Base-by-base conservation (phyloP, 2,797 vertebrate genomes). In the Darevskia nairensis region DNA sequence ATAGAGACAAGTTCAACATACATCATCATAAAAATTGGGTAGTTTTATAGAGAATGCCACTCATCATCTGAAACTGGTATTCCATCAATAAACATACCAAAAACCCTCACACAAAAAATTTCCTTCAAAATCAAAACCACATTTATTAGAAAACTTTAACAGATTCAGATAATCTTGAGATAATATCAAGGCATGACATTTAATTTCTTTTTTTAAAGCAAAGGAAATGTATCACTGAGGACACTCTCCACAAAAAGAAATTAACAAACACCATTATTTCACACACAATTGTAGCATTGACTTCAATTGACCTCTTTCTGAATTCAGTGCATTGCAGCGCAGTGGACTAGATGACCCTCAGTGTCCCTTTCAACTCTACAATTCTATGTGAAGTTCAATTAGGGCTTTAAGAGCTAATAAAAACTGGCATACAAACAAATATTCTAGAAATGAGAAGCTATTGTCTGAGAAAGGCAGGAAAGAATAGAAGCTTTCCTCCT, bases 331-430 rank as follows among this genome's bases (percentile, higher is more conserved):
- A 55, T 55, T 55, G 50, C 13, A 55, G 13, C 50, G 13, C 50
- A 55, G 13, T 55, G 50, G 50, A 55, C 50, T 55, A 55, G 13
- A 55, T 15, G 50, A 55, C 50, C 50, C 50, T 4, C 50, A 15
- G 50, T 15, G 50, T 55, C 50, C 50, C 13, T 55, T 4, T 55
- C 50, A 55, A 55, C 13, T 1, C 0, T 55, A 55, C 50, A 15
- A 55, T 55, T 55, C 50, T 55, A 55, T 13, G 13, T 55, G 55
- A 72, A 66, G 83, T 68, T 88, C 87, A 93, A 93, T 85, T 87
- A 89, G 72, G 90, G 86, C 71, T 95, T 86, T 90, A 89, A 93
- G 90, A 88, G 91, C 46, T 61, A 82, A 88, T 77, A 85, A 88
- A 89, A 89, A 80, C 29, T 86, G 91, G 69, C 74, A 85, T 66